phyloP scores from a whole-genome alignment of 2,113 vertebrate genomes.

The Toxotes chatareus region DNA sequence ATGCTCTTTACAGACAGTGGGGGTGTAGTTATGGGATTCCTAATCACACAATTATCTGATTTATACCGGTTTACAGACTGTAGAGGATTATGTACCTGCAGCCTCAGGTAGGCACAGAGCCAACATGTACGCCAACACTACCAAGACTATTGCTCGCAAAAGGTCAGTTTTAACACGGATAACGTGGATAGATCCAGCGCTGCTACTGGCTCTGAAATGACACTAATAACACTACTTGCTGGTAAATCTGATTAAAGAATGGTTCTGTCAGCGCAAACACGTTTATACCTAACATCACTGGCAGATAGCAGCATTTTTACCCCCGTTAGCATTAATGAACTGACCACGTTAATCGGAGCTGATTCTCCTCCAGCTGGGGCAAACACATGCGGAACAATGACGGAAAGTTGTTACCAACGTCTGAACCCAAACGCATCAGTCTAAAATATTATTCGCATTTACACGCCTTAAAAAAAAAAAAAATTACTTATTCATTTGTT shows the following conservation, averaged over 20 bases:
- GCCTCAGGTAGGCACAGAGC: background rate
- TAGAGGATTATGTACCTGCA: background rate
- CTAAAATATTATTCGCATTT: background rate
- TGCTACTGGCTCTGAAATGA: background rate
- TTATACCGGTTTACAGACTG: background rate
- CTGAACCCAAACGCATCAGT: background rate
- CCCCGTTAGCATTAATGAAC: background rate
- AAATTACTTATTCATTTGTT: background rate
- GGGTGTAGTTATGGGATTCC: background rate
- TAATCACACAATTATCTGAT: background rate
- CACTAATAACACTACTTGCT: background rate
- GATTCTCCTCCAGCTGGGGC: too few relatives aligned
- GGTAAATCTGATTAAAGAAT: background rate
- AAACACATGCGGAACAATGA: background rate
- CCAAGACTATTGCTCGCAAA: background rate
- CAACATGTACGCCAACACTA: background rate
- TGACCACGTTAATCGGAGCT: too few relatives aligned
- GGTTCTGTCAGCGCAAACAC: background rate
- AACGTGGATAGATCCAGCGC: background rate
- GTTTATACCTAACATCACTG: background rate
- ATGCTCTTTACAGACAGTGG: too few relatives aligned
- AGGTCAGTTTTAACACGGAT: background rate
- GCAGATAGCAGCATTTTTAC: background rate
- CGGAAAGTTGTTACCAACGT: background rate
- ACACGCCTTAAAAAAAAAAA: too few relatives aligned